Conservation (phyloP, 2,797 vertebrate genomes). For the Sebastes flavidus region DNA sequence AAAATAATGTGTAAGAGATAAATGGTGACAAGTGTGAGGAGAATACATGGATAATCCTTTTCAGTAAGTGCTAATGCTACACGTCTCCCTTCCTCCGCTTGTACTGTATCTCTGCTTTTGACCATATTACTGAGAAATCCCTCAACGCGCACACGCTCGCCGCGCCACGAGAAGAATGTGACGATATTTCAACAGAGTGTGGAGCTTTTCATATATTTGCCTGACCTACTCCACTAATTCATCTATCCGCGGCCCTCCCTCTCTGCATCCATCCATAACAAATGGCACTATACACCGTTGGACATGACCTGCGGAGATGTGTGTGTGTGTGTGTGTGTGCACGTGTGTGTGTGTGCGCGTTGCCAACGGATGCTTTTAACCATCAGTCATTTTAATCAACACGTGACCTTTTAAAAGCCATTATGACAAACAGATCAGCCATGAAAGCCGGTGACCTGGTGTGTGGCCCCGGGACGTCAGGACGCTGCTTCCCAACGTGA, state of each 20-base stretch:
- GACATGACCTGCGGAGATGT: constrained; percentile 45
- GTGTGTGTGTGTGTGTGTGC: not conserved
- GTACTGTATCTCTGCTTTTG: constrained; percentile 8
- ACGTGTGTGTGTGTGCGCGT: not conserved
- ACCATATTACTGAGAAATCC: constrained; percentile 26
- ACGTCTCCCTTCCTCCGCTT: constrained; percentile 34
- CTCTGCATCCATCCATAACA: constrained; percentile 57
- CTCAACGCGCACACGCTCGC: not conserved
- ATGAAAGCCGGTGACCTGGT: constrained; percentile 70
- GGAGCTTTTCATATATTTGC: constrained; percentile 48
- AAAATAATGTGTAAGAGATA: constrained; percentile 55
- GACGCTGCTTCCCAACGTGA: constrained; percentile 16
- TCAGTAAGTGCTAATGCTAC: constrained; percentile 46
- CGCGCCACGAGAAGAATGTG: not conserved
- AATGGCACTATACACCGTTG: constrained; percentile 42
- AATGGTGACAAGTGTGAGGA: constrained; percentile 63
- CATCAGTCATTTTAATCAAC: constrained; percentile 80
- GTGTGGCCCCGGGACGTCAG: constrained; percentile 54
- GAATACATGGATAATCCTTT: constrained; percentile 61
- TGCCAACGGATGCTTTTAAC: constrained; percentile 58
- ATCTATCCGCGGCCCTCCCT: constrained; percentile 31
- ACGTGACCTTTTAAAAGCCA: constrained; percentile 81
- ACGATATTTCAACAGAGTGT: constrained; percentile 15
- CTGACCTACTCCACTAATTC: constrained; percentile 63
- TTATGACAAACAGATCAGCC: constrained; percentile 79